Conservation (phyloP, 2,113 vertebrate genomes). For the Peucedramus taeniatus region DNA sequence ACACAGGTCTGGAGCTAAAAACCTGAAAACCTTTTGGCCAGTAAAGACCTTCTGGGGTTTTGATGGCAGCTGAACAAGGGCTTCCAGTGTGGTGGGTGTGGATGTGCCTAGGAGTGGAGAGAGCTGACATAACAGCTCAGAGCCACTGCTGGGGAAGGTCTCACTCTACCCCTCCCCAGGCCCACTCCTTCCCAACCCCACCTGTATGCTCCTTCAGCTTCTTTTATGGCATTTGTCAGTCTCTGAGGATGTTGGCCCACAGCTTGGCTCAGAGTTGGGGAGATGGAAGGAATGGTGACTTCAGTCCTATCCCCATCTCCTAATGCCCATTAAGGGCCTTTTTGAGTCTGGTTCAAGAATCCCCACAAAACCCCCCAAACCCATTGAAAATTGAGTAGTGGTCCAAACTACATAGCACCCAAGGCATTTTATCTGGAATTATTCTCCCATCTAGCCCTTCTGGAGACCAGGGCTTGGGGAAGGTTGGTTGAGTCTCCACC, state of each 20-base stretch:
- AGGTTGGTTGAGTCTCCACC: background rate
- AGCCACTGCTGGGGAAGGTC: background rate
- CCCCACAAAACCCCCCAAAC: background rate
- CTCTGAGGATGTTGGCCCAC: background rate
- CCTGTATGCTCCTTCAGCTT: background rate
- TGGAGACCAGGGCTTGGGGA: background rate
- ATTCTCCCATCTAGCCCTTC: background rate
- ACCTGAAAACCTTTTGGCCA: background rate
- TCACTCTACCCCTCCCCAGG: background rate
- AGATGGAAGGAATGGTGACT: background rate
- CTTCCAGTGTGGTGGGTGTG: background rate
- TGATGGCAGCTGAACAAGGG: background rate
- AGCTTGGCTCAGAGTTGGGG: background rate
- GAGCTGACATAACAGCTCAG: background rate
- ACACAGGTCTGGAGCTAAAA: background rate
- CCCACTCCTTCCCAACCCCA: background rate
- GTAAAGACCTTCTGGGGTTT: background rate
- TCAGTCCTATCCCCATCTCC: background rate
- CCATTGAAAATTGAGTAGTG: background rate
- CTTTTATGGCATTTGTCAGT: background rate
- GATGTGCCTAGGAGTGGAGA: background rate
- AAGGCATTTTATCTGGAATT: background rate
- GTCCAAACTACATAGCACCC: fast-evolving
- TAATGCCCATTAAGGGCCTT: background rate
- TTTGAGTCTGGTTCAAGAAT: background rate